These are phyloP conservation scores for Corythaeola cristata DNA, from an alignment of 2,113 vertebrate species.

Conservation along the genomic window DNA sequence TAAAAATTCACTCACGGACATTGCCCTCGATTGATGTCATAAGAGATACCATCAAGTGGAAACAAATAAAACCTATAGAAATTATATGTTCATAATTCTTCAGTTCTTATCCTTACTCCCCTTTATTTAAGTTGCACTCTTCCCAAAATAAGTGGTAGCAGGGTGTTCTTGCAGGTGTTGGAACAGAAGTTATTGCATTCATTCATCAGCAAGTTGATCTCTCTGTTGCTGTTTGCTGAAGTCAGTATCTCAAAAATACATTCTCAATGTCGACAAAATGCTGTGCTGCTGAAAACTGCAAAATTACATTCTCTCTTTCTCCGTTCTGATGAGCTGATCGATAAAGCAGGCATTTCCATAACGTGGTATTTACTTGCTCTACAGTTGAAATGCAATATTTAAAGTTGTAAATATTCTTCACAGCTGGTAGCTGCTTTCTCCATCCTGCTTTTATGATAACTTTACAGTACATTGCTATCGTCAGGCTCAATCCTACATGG, in stretches of 20 bases:
- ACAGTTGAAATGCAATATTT: constrained; percentile 51
- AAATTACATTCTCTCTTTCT: constrained; percentile 5
- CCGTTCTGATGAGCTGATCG: constrained; percentile 52
- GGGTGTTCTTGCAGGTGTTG: neutral
- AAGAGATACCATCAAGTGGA: neutral
- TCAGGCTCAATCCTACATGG: neutral
- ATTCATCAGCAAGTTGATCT: constrained; percentile 23
- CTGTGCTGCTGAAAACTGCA: neutral
- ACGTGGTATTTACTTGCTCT: constrained; percentile 21
- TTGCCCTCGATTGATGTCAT: neutral
- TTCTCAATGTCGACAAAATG: neutral
- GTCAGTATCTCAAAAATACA: constrained; percentile 18
- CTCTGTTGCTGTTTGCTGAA: neutral
- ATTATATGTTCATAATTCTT: neutral
- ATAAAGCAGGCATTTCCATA: constrained; percentile 62
- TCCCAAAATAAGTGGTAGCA: neutral
- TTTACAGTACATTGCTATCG: neutral
- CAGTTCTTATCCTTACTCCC: neutral
- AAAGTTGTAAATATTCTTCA: constrained; percentile 61
- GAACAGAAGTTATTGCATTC: neutral
- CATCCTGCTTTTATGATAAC: constrained; percentile 39
- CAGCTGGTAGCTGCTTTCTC: constrained; percentile 57
- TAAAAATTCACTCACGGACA: neutral
- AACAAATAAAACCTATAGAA: neutral
- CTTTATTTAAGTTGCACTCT: neutral